Conservation (phyloP, 2,888 invertebrate species). For the Lathronympha strigana region DNA sequence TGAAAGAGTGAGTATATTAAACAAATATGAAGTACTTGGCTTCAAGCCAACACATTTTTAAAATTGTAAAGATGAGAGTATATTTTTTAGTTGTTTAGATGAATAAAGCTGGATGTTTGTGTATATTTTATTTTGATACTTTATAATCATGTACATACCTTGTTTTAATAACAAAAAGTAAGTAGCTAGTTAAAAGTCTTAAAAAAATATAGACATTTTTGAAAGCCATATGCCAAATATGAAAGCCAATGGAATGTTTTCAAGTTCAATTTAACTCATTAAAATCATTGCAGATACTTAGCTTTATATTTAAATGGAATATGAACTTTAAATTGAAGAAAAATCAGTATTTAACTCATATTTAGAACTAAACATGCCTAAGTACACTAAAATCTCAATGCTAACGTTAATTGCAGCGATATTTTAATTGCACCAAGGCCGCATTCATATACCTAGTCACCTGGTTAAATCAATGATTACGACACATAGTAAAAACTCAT, state of each 20-base stretch:
- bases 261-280: too few species aligned
- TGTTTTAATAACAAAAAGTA: not conserved
- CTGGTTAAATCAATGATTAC: conserved; percentile 32
- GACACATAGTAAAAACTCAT: conserved; percentile 3
- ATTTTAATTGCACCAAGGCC: conserved; percentile 43
- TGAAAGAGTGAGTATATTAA: conserved; percentile 35
- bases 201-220: too few species aligned
- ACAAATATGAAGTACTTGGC: conserved; percentile 49
- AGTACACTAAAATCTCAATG: conserved; percentile 37
- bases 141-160: not conserved
- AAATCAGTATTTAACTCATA: not conserved
- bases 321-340: too few species aligned
- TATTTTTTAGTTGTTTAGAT: conserved; percentile 15
- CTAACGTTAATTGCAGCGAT: conserved; percentile 17
- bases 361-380: not conserved
- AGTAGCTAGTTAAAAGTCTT: not conserved
- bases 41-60: conserved; percentile 46
- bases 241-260: too few species aligned
- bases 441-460: conserved; percentile 11
- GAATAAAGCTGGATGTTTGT: not conserved
- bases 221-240: too few species aligned
- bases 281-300: too few species aligned
- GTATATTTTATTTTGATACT: conserved; percentile 7
- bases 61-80: conserved; percentile 40
- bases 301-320: too few species aligned